Evolutionary conservation across 2,113 vertebrate genomes (phyloP), one percentile per base, ranked within the genome.

Genomic region (Heterotis niloticus): DNA sequence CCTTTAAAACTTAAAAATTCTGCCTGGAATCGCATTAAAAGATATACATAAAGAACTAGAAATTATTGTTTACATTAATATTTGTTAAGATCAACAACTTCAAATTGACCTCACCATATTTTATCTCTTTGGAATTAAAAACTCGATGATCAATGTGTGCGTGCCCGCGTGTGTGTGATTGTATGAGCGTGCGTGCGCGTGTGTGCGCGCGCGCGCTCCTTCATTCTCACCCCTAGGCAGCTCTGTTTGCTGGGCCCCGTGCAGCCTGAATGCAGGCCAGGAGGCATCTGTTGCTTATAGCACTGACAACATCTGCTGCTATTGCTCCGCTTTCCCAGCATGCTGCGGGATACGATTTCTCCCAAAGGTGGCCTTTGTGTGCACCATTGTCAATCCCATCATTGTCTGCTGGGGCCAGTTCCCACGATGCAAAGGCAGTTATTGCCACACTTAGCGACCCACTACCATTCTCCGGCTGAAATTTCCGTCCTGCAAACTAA

Each of bases 281-380:
- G 90, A 93, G 81, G 93, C 94, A 94, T 95, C 94, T 95, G 93
- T 94, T 92, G 93, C 92, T 91, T 88, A 78, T 82, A 87, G 91
- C 85, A 88, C 88, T 88, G 86, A 88, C 91, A 92, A 94, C 95
- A 95, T 96, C 95, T 96, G 95, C 91, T 92, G 88, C 94, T 89
- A 90, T 94, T 93, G 91, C 94, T 92, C 92, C 87, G 89, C 90
- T 91, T 91, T 93, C 92, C 92, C 91, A 93, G 89, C 91, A 89
- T 87, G 90, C 94, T 88, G 90, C 87, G 91, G 92, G 92, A 90
- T 92, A 89, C 87, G 88, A 88, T 92, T 94, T 95, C 93, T 94
- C 93, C 94, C 93, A 92, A 94, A 95, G 94, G 93, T 95, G 93
- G 92, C 92, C 92, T 90, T 89, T 90, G 89, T 93, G 78, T 84